Evolutionary conservation across 2,113 vertebrate species (phyloP), one percentile per base, ranked within the genome.

Genomic region (Xenopus borealis): DNA sequence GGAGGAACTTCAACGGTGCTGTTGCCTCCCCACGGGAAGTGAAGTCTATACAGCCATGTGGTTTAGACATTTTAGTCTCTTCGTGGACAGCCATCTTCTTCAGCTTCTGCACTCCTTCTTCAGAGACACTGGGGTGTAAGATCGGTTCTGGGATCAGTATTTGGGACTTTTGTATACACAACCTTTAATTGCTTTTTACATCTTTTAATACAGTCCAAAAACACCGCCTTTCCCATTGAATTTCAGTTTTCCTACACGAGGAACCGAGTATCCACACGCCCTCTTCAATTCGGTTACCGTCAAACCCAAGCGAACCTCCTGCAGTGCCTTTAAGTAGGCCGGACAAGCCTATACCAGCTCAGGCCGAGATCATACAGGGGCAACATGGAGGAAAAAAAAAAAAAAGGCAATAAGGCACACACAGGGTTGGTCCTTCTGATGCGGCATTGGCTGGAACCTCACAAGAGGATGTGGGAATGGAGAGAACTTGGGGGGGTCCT

Each of bases 131-230:
- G 3, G 44, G 53, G 66, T 77, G 44, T 69, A 59, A 46, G 50
- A 62, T 59, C 52, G 66, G 55, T 55, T 50, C 18, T 40, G 46
- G 73, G 66, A 62, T 75, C 74, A 77, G 74, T 77, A 68, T 77
- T 77, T 69, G 74, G 61, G 67, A n/a, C 57, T 77, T 77, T 77
- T 77, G 47, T 70, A 77, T 70, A 64, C 47, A 55, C 7, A 20
- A 67, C 66, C 52, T 66, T 65, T 68, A 69, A 55, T 27, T 44
- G 33, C 55, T 77, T 75, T 77, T 76, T 76, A 76, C 74, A 63
- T 76, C 66, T 69, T 76, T 77, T 77, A 77, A 64, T 77, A 77
- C 66, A 57, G 33, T 77, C 30, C 46, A 53, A 44, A 70, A 55
- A 55, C 63, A 30, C 18, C 30, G 61, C 59, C 59, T 76, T 69